A percentile compares a stretch with the other conserved stretches of the same genome.
Conservation (phyloP, 2,888 invertebrate species). For the Stenolophus ochropezus region DNA sequence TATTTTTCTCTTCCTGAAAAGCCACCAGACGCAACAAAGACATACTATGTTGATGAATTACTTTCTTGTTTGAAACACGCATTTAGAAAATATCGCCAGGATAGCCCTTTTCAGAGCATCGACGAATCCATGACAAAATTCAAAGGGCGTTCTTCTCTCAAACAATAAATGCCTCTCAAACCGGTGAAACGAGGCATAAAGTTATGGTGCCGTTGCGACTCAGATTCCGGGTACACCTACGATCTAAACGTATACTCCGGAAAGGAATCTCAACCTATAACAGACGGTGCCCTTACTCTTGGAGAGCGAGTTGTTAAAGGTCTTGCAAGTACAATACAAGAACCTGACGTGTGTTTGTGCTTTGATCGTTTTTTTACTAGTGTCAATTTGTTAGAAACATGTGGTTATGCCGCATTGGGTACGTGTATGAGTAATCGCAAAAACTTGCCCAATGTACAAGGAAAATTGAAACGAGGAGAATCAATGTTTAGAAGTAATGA, state of each 20-base stretch:
- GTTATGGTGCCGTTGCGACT: slow-evolving; percentile 63
- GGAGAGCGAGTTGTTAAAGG: slow-evolving; percentile 64
- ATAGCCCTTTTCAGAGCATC: slow-evolving; percentile 55
- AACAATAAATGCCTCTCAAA: slow-evolving; percentile 64
- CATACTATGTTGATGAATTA: slow-evolving; percentile 59
- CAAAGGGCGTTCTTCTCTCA: slow-evolving; percentile 60
- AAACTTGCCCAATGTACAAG: slow-evolving; percentile 51
- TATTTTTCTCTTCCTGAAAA: slow-evolving; percentile 57
- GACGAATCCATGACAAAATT: slow-evolving; percentile 61
- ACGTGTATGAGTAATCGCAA: slow-evolving; percentile 53
- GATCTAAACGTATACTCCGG: slow-evolving; percentile 65
- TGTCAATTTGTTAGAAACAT: slow-evolving; percentile 51
- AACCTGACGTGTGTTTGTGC: slow-evolving; percentile 52
- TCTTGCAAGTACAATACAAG: slow-evolving; percentile 43
- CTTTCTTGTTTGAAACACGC: slow-evolving; percentile 59
- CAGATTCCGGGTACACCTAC: slow-evolving; percentile 64
- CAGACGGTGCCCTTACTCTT: slow-evolving; percentile 60
- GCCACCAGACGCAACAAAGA: slow-evolving; percentile 40
- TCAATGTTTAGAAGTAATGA: slow-evolving; percentile 50
- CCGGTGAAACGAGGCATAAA: slow-evolving; percentile 63
- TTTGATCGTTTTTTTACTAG: slow-evolving; percentile 60
- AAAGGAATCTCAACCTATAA: slow-evolving; percentile 60
- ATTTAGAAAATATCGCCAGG: slow-evolving; percentile 50
- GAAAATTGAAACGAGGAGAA: slow-evolving; percentile 48
- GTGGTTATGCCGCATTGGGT: slow-evolving; percentile 56